Evolutionary conservation across 2,113 vertebrate species (phyloP).

Genomic region (Phrynocephalus versicolor): DNA sequence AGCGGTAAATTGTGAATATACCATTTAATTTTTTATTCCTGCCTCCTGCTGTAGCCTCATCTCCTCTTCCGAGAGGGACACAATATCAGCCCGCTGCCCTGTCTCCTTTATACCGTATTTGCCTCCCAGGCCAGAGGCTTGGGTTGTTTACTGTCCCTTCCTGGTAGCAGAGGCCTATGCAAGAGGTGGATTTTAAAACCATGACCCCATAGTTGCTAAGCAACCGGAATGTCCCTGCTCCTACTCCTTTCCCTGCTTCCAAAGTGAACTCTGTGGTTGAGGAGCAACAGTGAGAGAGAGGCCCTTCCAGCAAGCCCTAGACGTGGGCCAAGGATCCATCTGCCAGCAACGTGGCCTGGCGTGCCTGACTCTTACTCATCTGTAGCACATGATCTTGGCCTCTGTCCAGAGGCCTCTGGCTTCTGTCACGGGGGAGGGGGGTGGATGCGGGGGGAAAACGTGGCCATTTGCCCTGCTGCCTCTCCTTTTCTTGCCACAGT

Average conservation of each 20-base stretch:
- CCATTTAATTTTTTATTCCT: not conserved
- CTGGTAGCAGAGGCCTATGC: not conserved
- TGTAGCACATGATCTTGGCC: not conserved
- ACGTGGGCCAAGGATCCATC: not conserved
- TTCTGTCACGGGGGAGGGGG: not conserved
- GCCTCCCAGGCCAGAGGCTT: not conserved
- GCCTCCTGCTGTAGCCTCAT: not conserved
- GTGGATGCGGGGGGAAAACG: too few relatives aligned
- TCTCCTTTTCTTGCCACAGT: not conserved
- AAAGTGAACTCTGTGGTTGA: not conserved
- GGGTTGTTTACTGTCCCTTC: not conserved
- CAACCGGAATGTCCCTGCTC: conserved; percentile 12
- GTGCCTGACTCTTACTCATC: not conserved
- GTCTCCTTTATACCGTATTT: not conserved
- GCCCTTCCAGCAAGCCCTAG: conserved; percentile 1
- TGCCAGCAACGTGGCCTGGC: not conserved
- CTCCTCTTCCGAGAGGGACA: not conserved
- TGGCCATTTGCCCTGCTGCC: not conserved
- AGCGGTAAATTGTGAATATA: not conserved
- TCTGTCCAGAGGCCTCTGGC: not conserved
- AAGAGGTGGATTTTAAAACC: conserved; percentile 18
- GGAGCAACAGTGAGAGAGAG: not conserved
- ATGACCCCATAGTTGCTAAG: conserved; percentile 23
- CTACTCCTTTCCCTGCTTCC: not conserved
- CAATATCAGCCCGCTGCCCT: not conserved